phyloP scores from a whole-genome alignment of 2,113 vertebrate genomes.

The Gopherus flavomarginatus region DNA sequence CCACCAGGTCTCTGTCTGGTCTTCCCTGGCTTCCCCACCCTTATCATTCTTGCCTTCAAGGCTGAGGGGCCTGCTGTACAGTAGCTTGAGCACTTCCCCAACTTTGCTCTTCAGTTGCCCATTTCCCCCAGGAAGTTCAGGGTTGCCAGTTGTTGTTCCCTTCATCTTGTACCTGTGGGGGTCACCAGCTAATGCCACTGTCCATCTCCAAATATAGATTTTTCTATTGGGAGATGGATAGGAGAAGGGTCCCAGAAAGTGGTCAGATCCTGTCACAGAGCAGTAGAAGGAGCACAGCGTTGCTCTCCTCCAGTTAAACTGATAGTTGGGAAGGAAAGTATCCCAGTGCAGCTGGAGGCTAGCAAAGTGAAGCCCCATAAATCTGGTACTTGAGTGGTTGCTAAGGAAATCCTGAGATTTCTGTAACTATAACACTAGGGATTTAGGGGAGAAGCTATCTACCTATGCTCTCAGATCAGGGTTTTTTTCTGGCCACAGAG shows the following conservation, averaged over 20 bases:
- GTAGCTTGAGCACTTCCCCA: neutral
- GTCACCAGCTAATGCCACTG: neutral
- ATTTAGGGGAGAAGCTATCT: neutral
- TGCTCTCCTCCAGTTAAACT: neutral
- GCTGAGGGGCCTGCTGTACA: neutral
- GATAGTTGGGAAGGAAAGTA: neutral
- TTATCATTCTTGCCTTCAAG: neutral
- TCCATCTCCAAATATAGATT: neutral
- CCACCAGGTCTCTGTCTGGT: neutral
- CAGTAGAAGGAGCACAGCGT: neutral
- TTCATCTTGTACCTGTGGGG: neutral
- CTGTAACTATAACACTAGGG: neutral
- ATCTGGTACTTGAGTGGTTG: neutral
- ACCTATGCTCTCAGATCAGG: neutral
- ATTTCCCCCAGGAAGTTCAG: neutral
- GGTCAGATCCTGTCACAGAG: neutral
- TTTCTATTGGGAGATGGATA: neutral
- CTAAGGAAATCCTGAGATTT: neutral
- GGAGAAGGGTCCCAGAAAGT: neutral
- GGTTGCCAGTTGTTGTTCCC: neutral
- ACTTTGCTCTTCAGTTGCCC: neutral
- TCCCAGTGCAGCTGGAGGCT: neutral
- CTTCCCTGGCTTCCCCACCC: neutral
- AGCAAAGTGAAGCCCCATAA: neutral
- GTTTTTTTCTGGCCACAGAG: neutral